These are phyloP conservation scores for Syrista parreyssii DNA, from an alignment of 2,888 invertebrate genomes.

Conservation along the genomic window DNA sequence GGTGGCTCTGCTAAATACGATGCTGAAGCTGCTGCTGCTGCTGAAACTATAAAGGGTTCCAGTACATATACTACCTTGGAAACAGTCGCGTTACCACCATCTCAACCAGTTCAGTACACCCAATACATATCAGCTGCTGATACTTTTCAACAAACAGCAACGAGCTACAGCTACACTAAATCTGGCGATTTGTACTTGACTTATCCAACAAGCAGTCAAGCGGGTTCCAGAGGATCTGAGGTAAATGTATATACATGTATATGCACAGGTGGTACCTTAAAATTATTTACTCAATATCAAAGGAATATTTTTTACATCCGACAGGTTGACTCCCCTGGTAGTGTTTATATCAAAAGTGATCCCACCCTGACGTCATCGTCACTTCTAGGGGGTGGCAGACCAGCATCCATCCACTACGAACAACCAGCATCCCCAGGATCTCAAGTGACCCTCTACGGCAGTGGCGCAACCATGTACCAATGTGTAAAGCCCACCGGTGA, in stretches of 20 bases:
- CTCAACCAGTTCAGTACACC: constrained; percentile 57
- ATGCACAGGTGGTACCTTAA: not conserved
- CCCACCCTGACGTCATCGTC: constrained; percentile 76
- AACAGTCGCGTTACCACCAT: constrained; percentile 71
- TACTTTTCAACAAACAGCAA: constrained; percentile 46
- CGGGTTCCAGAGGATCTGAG: constrained; percentile 48
- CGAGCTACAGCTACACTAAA: constrained; percentile 54
- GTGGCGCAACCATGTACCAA: constrained; percentile 68
- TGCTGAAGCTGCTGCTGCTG: constrained; percentile 54
- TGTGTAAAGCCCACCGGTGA: constrained; percentile 68
- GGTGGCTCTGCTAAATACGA: constrained; percentile 57
- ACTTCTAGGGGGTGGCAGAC: constrained; percentile 66
- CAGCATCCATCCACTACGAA: constrained; percentile 69
- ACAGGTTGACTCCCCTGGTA: constrained; percentile 65
- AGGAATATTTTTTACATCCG: not conserved
- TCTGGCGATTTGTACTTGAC: constrained; percentile 52
- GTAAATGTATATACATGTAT: constrained; percentile 35
- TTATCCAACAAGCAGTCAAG: constrained; percentile 50
- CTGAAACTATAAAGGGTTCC: constrained; percentile 54
- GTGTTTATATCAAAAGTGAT: constrained; percentile 74
- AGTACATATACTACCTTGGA: constrained; percentile 75
- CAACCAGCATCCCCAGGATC: constrained; percentile 71
- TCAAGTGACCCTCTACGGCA: constrained; percentile 73
- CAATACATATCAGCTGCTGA: constrained; percentile 55
- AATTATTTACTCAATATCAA: not conserved